Conservation (phyloP, 2,113 vertebrate genomes). For the Indri indri region DNA sequence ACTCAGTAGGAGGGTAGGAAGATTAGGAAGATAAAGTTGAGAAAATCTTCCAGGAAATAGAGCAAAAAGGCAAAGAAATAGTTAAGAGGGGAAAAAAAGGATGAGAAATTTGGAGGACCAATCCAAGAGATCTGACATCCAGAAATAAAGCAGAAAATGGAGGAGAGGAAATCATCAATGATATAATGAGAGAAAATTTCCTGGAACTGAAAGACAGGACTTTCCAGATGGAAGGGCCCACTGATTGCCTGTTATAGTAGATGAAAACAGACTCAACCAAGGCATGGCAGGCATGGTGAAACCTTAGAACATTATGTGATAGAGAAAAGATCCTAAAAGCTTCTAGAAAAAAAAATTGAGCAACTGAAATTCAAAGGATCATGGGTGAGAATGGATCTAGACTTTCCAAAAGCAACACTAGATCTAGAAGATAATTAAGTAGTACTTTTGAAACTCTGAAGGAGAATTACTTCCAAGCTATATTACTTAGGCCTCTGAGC, state of each 20-base stretch:
- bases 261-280: not conserved
- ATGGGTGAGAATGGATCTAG: not conserved
- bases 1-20: not conserved
- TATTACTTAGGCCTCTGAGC: not conserved
- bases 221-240: not conserved
- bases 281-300: not conserved
- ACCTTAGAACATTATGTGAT: not conserved
- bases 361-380: not conserved
- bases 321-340: not conserved
- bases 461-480: not conserved
- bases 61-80: not conserved
- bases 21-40: not conserved
- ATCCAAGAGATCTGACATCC: not conserved
- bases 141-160: not conserved
- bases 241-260: no score
- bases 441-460: not conserved
- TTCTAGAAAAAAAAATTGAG: not conserved
- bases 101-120: not conserved
- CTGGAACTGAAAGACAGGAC: not conserved
- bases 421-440: not conserved
- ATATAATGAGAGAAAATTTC: not conserved
- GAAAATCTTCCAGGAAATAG: conserved; percentile 8
- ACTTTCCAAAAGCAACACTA: not conserved
- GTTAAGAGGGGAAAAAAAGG: not conserved
- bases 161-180: not conserved